Conservation (phyloP, 2,888 invertebrate genomes). For the Phlogophora meticulosa region DNA sequence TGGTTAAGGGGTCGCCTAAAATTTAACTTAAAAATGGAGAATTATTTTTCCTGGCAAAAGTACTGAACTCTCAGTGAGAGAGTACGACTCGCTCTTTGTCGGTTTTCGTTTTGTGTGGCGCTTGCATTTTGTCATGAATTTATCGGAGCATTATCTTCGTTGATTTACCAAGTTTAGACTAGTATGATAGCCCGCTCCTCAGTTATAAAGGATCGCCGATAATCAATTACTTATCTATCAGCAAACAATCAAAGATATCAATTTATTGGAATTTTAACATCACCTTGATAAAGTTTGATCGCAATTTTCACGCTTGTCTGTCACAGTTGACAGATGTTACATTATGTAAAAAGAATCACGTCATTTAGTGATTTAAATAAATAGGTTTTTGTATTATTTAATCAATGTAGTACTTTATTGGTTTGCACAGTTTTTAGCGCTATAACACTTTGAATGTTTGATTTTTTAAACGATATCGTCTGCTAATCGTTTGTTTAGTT, state of each 20-base stretch:
- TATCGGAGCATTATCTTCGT: conserved; percentile 33
- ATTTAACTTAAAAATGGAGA: too few relatives aligned
- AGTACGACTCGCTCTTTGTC: too few relatives aligned
- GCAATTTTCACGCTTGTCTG: conserved; percentile 70
- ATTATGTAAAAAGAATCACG: conserved; percentile 65
- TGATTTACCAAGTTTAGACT: conserved; percentile 17
- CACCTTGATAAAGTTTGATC: conserved; percentile 74
- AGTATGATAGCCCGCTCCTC: conserved; percentile 5
- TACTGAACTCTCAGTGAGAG: too few relatives aligned
- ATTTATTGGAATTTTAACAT: conserved; percentile 72
- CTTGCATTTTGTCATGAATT: conserved; percentile 18
- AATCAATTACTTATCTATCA: conserved; percentile 48
- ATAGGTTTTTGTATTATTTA: conserved; percentile 54
- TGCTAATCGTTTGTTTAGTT: conserved; percentile 58
- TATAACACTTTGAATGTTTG: conserved; percentile 64
- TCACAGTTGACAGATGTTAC: conserved; percentile 64
- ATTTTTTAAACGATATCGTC: conserved; percentile 66
- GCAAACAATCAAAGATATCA: conserved; percentile 49
- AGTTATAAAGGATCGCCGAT: conserved; percentile 36
- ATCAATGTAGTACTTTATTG: conserved; percentile 29
- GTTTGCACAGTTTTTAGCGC: conserved; percentile 64
- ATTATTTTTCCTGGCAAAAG: too few relatives aligned
- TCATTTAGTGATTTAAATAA: conserved; percentile 53
- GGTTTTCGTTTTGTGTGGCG: neutral
- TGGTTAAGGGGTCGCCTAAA: too few relatives aligned